Evolutionary conservation across 2,797 vertebrate genomes (phyloP).

Genomic region (Poecilia velifera): DNA sequence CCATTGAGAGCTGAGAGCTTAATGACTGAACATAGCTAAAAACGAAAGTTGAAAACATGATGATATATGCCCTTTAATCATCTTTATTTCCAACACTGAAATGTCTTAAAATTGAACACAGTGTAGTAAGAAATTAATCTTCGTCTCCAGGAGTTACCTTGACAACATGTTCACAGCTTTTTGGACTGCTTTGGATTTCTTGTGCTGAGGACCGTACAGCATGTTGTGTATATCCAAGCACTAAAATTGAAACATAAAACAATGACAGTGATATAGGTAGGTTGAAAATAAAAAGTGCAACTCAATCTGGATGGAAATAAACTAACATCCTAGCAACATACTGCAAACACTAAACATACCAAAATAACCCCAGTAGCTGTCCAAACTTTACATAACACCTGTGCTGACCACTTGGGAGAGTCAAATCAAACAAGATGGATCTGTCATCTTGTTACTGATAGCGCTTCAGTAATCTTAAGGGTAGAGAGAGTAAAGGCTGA

Average conservation of each 20-base stretch:
- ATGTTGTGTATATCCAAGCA: conserved; percentile 80
- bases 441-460: conserved; percentile 20
- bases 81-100: background rate
- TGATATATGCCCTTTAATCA: background rate
- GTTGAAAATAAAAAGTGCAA: conserved; percentile 51
- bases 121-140: background rate
- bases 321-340: conserved; percentile 62
- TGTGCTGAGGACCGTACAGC: conserved; percentile 75
- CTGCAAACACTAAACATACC: conserved; percentile 69
- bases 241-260: conserved; percentile 53
- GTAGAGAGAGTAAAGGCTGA: conserved; percentile 18
- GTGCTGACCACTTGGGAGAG: conserved; percentile 39
- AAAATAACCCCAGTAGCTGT: conserved; percentile 72
- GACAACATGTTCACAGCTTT: conserved; percentile 77
- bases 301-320: conserved; percentile 47
- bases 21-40: background rate
- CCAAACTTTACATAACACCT: conserved; percentile 64
- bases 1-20: background rate
- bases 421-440: conserved; percentile 36
- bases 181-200: conserved; percentile 76
- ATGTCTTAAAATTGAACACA: background rate
- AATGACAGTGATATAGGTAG: conserved; percentile 25
- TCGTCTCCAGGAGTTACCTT: conserved; percentile 67
- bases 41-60: background rate
- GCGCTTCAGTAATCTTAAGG: conserved; percentile 18